Conservation (phyloP, 2,888 invertebrate species). For the Andrena flavipes region DNA sequence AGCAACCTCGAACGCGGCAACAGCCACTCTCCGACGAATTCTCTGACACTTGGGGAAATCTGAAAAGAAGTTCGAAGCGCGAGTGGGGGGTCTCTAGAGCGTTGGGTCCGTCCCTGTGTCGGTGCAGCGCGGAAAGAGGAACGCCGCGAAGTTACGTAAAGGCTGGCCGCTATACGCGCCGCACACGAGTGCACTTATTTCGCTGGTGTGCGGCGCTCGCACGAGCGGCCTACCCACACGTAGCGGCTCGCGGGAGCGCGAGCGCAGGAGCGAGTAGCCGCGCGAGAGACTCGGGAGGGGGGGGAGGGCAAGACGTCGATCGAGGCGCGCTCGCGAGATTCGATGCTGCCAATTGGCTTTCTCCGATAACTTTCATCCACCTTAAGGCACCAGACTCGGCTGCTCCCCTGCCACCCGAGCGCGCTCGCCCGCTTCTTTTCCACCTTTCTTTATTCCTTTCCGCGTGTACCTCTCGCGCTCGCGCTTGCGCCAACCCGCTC, state of each 20-base stretch:
- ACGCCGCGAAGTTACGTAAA: conserved; percentile 76
- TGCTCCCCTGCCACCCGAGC: conserved; percentile 3
- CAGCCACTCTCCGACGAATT: neutral
- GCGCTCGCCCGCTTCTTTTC: conserved; percentile 72
- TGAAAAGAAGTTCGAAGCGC: neutral
- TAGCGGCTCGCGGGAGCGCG: neutral
- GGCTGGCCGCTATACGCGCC: conserved; percentile 52
- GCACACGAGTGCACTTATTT: conserved; percentile 65
- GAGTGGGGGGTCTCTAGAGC: conserved; percentile 6
- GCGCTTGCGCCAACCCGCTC: neutral
- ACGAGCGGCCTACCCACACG: neutral
- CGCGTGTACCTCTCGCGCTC: conserved; percentile 58
- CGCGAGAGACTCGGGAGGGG: conserved; percentile 2
- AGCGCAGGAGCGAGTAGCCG: conserved; percentile 4
- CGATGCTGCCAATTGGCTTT: conserved; percentile 82
- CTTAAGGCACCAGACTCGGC: conserved; percentile 59
- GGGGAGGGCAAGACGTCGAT: conserved; percentile 8
- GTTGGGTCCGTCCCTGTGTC: conserved; percentile 64
- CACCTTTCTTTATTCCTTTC: conserved; percentile 81
- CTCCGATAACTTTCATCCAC: conserved; percentile 84
- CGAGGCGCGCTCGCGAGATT: conserved; percentile 56
- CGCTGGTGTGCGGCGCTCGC: conserved; percentile 36
- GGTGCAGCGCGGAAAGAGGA: conserved; percentile 71
- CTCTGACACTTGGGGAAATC: neutral
- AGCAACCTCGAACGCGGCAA: too few relatives aligned